Base-by-base conservation (phyloP, 2,888 invertebrate species). In the Amblyjoppa fuscipennis region DNA sequence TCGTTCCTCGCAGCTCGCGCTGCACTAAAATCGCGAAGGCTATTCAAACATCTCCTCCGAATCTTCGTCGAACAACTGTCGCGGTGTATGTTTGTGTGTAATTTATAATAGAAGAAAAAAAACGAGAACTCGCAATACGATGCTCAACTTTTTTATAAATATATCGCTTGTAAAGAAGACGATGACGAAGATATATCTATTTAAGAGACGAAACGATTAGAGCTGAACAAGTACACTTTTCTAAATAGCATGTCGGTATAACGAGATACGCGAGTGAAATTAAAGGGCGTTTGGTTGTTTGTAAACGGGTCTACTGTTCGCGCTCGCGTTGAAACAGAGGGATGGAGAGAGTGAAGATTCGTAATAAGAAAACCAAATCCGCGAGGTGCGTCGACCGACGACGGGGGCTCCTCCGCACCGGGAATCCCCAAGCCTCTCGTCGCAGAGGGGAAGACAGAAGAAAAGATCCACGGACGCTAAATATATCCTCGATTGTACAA, bases 111-210 rank as follows among this genome's bases (percentile, higher is more conserved):
- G 75, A 77, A 84, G 59, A 83, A 85, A 85, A 83, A 87, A 89
- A 89, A 66, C 20, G 38, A 81, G 56, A 83, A 90, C 71, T 83
- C 86, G 90, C 91, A 92, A 91, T 92, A 91, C 88, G 89, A 93
- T 91, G 93, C 93, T 93, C 92, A 93, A 93, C 90, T 93, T 92
- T 92, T 93, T 85, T 79, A 85, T 93, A 92, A 75, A 76, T 93
- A 92, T 93, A 92, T 91, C 89, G 92, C 92, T 93, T 93, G 91
- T 91, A 91, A 90, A 90, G 85, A 83, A 71, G 71, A 84, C 28
- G 38, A 61, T 38, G 77, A 73, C 53, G 71, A 56, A 84, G 53
- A 68, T 83, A 68, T 78, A 78, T n/a, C 34, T 64, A 71, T 51
- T 41, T 70, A 79, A 49, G 41, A 70, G 75, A 66, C 28, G 53